A percentile compares a stretch with the other conserved stretches of the same genome.
These are phyloP conservation scores for Paelopatides confundens DNA, from an alignment of 53 echinoderm and acorn worm species.

Conservation along the genomic window DNA sequence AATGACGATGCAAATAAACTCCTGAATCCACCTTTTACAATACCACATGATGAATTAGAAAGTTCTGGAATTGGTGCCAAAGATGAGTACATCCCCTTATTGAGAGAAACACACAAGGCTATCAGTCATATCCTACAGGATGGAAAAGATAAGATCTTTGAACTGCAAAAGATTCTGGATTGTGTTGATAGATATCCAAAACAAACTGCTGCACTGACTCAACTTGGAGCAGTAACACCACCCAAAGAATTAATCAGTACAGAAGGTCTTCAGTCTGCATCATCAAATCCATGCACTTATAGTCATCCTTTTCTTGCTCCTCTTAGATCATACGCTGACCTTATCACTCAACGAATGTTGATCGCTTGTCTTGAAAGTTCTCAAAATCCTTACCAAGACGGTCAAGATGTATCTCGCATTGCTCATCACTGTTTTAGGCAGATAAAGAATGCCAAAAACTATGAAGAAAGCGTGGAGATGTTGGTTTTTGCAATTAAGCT, in stretches of 20 bases:
- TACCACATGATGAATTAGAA: not conserved
- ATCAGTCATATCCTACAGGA: not conserved
- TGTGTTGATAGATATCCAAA: slow-evolving; percentile 78
- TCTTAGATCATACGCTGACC: slow-evolving; percentile 81
- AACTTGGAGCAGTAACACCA: slow-evolving; percentile 68
- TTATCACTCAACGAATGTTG: slow-evolving; percentile 87
- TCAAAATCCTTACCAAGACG: slow-evolving; percentile 63
- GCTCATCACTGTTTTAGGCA: slow-evolving; percentile 81
- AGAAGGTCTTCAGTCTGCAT: slow-evolving; percentile 39
- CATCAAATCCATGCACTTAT: slow-evolving; percentile 48
- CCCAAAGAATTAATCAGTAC: slow-evolving; percentile 67
- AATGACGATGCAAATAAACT: slow-evolving; percentile 62
- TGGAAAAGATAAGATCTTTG: slow-evolving; percentile 60
- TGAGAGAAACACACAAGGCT: not conserved
- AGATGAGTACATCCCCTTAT: not conserved
- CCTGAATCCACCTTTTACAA: slow-evolving; percentile 30
- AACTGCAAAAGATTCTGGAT: slow-evolving; percentile 66
- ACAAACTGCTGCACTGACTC: slow-evolving; percentile 66
- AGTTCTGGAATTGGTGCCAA: not conserved
- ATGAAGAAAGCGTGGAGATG: slow-evolving; percentile 60
- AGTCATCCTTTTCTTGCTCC: slow-evolving; percentile 84
- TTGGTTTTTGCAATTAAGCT: slow-evolving; percentile 79
- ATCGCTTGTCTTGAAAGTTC: slow-evolving; percentile 46
- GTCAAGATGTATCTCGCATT: slow-evolving; percentile 73
- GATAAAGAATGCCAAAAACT: slow-evolving; percentile 63